Percentiles rank a stretch among this genome's conserved stretches.
phyloP scores from a whole-genome alignment of 2,113 vertebrate species.

The Felis catus region F.catus_Fca126_mat1.0 CM031412.1:10012501-10013000 shows the following conservation, averaged over 20 bases:
- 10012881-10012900: slow-evolving; percentile 41
- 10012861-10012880: not conserved
- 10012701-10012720: not conserved
- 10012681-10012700: not conserved
- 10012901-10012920: not conserved
- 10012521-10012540: not conserved
- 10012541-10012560: not conserved
- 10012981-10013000: not conserved
- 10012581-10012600: not conserved
- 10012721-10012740: not conserved
- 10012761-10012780: not conserved
- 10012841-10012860: slow-evolving; percentile 40
- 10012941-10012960: not conserved
- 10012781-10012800: slow-evolving; percentile 56
- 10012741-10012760: not conserved
- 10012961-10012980: not conserved
- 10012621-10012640: not conserved
- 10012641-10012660: no score
- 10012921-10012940: not conserved
- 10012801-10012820: not conserved
- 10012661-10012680: no score
- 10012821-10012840: slow-evolving; percentile 5
- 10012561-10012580: not conserved
- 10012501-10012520: not conserved
- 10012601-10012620: no score